Evolutionary conservation across 2,113 vertebrate species (phyloP), one percentile per base, ranked within the genome.

Genomic region (Amazona vittata): DNA sequence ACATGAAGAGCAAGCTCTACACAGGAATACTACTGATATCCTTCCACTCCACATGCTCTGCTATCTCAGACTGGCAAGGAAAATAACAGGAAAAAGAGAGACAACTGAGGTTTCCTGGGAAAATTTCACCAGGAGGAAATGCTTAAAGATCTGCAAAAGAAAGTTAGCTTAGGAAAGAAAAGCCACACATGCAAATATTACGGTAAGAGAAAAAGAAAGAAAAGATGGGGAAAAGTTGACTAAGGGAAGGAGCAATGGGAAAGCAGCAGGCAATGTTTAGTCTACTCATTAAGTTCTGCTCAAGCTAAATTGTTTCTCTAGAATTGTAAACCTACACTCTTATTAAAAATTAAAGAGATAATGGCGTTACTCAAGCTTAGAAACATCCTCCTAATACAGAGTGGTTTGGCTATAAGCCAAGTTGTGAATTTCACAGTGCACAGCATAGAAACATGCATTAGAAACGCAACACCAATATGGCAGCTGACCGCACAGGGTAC

Each of bases 11-110:
- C 35, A 63, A 87, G 43, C 63, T 75, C 76, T 64, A 33, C 6
- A 64, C 89, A 70, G 33, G 29, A 75, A 77, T 53, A 65, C 28
- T 18, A 11, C 33, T n/a, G 86, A 95, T 75, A 76, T 53, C 76
- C 39, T 90, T 57, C 65, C 53, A 64, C 80, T 93, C 92, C 83
- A 68, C 81, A 85, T 92, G 89, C 95, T 97, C 82, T 69, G 62
- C 82, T 73, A 95, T 62, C 63, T 83, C 96, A 39, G 26, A 93
- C 50, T 70, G 75, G 41, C 60, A 25, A 60, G 65, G 64, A 24
- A 81, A 77, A 70, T 65, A 49, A 29, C 4, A 57, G 21, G 28
- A 46, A 90, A 80, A 91, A 73, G 7, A 63, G 37, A 29, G 12
- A 82, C 22, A 74, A 68, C 18, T 8, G 12, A 81, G 33, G 9